Percentiles rank a stretch among this genome's conserved stretches.
These are phyloP conservation scores for Thinocorus orbignyianus DNA, from an alignment of 2,113 vertebrate genomes.

Conservation along the genomic window DNA sequence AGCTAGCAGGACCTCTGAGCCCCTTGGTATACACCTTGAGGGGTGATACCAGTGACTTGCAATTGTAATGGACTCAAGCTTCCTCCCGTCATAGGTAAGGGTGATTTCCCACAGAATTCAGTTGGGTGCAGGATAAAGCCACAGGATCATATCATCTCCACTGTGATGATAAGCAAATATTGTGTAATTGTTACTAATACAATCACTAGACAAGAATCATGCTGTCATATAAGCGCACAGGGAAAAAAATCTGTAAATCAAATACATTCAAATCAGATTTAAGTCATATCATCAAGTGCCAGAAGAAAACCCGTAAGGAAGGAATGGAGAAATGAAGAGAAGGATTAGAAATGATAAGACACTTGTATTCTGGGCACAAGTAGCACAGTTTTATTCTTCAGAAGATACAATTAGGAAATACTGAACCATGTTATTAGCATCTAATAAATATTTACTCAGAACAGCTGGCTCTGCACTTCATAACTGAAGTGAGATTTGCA, in stretches of 20 bases:
- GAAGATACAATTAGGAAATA: not conserved
- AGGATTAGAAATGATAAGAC: not conserved
- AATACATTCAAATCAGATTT: not conserved
- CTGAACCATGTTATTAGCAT: not conserved
- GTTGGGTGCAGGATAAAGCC: not conserved
- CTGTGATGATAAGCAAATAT: not conserved
- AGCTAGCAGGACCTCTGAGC: not conserved
- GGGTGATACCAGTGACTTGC: not conserved
- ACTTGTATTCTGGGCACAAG: not conserved
- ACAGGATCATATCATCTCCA: not conserved
- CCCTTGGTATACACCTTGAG: not conserved
- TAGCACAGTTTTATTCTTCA: not conserved
- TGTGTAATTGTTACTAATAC: not conserved
- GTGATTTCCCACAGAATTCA: not conserved
- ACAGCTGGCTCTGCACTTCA: not conserved
- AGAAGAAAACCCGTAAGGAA: not conserved
- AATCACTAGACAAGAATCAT: not conserved
- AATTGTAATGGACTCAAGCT: not conserved
- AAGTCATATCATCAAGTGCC: not conserved
- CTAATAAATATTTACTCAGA: constrained; percentile 5
- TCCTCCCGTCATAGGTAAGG: not conserved
- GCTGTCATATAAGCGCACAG: not conserved
- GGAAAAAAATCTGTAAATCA: not conserved
- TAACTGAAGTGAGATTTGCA: not conserved
- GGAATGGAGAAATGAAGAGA: not conserved